Conservation (phyloP, 1,140 invertebrate species). For the Phocides pigmalion region DNA sequence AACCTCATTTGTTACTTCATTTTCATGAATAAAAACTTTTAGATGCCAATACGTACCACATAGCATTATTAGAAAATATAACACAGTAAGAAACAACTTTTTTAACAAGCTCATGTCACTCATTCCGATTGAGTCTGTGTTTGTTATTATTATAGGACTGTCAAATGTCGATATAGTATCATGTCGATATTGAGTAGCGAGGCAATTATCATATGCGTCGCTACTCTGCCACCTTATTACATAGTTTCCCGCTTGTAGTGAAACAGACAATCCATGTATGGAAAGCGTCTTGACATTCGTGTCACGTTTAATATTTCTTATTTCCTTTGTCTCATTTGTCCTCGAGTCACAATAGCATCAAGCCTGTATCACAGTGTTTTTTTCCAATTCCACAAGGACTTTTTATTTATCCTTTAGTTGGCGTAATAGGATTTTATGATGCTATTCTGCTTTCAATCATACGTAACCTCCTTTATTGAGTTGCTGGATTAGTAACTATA, state of each 20-base stretch:
- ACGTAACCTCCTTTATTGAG: conserved; percentile 8
- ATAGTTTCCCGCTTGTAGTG: conserved; percentile 9
- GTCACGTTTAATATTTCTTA: conserved; percentile 83
- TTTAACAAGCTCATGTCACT: no score
- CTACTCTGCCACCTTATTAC: not conserved
- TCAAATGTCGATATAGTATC: no score
- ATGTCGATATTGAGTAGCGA: no score
- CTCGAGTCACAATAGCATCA: conserved; percentile 72
- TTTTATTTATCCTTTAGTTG: conserved; percentile 31
- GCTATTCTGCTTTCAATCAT: conserved; percentile 19
- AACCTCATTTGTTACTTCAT: no score
- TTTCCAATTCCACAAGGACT: conserved; percentile 49
- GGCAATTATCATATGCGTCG: no score
- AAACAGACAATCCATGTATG: conserved; percentile 49
- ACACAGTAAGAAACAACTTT: no score
- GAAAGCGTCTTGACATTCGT: conserved; percentile 70
- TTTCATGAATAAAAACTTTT: no score
- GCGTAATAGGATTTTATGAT: conserved; percentile 31
- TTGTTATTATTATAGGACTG: no score
- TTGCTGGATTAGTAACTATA: conserved; percentile 4
- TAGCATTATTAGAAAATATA: no score
- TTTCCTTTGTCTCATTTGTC: conserved; percentile 81
- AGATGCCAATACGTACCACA: no score
- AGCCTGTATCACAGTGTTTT: conserved; percentile 65
- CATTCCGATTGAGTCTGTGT: no score